These are phyloP conservation scores for Nyctibius bracteatus DNA, from an alignment of 2,113 vertebrate species.

Conservation along the genomic window DNA sequence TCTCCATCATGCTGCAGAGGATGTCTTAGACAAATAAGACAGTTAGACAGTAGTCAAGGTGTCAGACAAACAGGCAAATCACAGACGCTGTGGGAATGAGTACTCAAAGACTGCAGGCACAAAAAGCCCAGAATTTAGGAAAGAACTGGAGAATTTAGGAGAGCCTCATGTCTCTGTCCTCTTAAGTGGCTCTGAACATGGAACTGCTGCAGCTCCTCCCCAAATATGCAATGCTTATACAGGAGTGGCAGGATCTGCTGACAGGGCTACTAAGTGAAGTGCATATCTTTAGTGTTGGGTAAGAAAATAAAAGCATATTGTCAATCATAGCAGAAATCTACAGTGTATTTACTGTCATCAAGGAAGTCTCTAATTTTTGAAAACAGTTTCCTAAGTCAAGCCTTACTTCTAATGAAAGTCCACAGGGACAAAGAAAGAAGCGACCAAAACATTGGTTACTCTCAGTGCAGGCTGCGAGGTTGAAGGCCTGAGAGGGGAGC, in stretches of 20 bases:
- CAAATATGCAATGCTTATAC: rapidly evolving
- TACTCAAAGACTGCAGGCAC: background rate
- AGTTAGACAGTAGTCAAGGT: background rate
- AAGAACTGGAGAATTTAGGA: background rate
- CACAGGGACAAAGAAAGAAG: background rate
- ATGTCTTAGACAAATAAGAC: background rate
- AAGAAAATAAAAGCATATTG: background rate
- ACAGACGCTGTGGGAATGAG: background rate
- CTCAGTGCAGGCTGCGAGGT: background rate
- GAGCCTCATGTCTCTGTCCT: background rate
- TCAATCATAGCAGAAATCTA: background rate
- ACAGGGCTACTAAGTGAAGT: background rate
- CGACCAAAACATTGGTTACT: background rate
- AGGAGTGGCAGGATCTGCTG: background rate
- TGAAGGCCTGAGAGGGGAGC: rapidly evolving
- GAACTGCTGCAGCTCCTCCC: rapidly evolving
- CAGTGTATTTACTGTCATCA: background rate
- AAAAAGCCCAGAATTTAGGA: background rate
- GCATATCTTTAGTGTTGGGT: background rate
- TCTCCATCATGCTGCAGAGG: background rate
- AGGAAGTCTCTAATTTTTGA: background rate
- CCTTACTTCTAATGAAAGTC: background rate
- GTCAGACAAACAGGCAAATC: background rate
- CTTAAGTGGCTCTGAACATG: background rate
- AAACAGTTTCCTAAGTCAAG: background rate